Evolutionary conservation across 1,140 invertebrate species (phyloP).

Genomic region (Drosophila chauvacae): DNA sequence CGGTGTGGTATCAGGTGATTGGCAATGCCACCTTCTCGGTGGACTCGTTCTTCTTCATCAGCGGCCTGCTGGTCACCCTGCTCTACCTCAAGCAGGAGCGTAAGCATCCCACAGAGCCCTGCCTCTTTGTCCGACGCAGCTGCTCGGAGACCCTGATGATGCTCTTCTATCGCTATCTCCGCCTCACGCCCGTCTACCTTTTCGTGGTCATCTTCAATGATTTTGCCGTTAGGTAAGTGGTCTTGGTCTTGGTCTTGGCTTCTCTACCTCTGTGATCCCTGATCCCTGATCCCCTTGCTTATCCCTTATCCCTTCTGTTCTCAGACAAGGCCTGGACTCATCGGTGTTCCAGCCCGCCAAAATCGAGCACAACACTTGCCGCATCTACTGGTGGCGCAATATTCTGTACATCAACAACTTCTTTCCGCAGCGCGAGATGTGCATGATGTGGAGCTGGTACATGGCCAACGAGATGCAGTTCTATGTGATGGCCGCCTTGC

Average conservation of each 20-base stretch:
- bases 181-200: slow-evolving; percentile 92
- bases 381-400: slow-evolving; percentile 93
- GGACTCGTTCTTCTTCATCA: slow-evolving; percentile 96
- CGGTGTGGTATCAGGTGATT: slow-evolving; percentile 92
- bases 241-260: no score
- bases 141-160: slow-evolving; percentile 86
- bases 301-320: not conserved
- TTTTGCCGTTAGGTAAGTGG: slow-evolving; percentile 87
- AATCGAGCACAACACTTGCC: slow-evolving; percentile 91
- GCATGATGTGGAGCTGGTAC: slow-evolving; percentile 96
- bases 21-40: slow-evolving; percentile 96
- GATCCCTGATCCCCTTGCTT: no score
- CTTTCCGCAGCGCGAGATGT: slow-evolving; percentile 91
- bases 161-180: slow-evolving; percentile 89
- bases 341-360: slow-evolving; percentile 90
- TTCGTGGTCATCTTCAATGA: slow-evolving; percentile 91
- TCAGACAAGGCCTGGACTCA: slow-evolving; percentile 85
- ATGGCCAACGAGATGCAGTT: slow-evolving; percentile 97
- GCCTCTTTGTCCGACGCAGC: slow-evolving; percentile 81
- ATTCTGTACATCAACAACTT: slow-evolving; percentile 92
- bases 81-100: slow-evolving; percentile 88
- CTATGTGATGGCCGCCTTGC: slow-evolving; percentile 90
- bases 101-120: slow-evolving; percentile 51
- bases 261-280: not conserved
- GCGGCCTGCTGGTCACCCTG: slow-evolving; percentile 91